These are phyloP conservation scores for Brachionus manjavacas DNA, from an alignment of 1,140 invertebrate genomes.

Conservation along the genomic window DNA sequence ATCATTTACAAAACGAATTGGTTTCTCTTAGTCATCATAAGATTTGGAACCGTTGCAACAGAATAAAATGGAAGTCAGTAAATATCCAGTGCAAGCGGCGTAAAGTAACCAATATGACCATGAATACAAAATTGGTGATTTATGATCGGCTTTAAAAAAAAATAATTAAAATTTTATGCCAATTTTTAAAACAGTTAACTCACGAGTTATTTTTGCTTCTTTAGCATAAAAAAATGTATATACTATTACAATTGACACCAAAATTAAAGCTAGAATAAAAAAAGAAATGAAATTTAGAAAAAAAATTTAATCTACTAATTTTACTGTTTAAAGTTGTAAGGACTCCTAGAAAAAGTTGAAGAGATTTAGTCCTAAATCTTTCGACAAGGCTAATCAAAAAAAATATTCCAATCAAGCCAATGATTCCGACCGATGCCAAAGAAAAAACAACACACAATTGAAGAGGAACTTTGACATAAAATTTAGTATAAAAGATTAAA, in stretches of 20 bases:
- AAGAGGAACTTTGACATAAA: background rate
- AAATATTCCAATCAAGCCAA: background rate
- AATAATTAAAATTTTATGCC: background rate
- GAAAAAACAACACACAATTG: background rate
- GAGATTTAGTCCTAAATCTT: conserved; percentile 31
- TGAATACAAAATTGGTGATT: conserved; percentile 13
- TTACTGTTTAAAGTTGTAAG: conserved; percentile 28
- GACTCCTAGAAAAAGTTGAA: conserved; percentile 4
- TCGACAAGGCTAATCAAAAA: conserved; percentile 32
- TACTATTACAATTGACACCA: background rate
- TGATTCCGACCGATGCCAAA: background rate
- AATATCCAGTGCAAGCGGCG: background rate
- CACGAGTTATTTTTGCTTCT: conserved; percentile 36
- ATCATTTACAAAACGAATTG: background rate
- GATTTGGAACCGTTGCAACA: background rate
- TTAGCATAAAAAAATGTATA: conserved; percentile 40
- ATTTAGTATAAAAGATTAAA: too few relatives aligned
- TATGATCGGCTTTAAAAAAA: conserved; percentile 30
- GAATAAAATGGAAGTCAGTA: conserved; percentile 25
- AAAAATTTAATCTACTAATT: background rate
- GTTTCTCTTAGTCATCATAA: background rate
- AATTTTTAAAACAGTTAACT: background rate
- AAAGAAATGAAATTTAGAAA: background rate
- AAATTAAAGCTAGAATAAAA: background rate
- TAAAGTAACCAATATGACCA: conserved; percentile 41